Conservation (phyloP, 2,888 invertebrate species). For the Mellilla xanthometata region DNA sequence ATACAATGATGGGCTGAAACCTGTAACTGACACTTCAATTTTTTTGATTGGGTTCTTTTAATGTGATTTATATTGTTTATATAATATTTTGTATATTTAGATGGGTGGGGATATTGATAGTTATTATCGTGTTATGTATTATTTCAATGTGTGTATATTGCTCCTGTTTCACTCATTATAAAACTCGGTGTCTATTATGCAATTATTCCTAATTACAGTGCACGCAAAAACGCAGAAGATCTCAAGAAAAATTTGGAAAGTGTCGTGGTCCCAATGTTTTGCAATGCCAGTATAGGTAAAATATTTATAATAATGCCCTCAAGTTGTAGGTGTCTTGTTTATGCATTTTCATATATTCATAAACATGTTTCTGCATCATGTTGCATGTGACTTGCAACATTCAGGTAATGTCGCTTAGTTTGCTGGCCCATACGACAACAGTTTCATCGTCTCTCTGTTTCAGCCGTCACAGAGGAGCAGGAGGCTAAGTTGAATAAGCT, state of each 20-base stretch:
- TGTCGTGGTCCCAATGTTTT: conserved; percentile 99
- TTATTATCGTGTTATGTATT: neutral
- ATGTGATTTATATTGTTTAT: too few relatives aligned
- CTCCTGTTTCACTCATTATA: conserved; percentile 44
- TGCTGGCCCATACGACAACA: conserved; percentile 59
- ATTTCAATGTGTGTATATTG: conserved; percentile 11
- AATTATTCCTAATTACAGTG: conserved; percentile 88
- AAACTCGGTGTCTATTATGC: conserved; percentile 78
- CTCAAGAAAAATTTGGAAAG: conserved; percentile 96
- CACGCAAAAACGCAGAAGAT: conserved; percentile 96
- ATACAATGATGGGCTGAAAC: too few relatives aligned
- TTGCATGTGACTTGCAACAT: conserved; percentile 69
- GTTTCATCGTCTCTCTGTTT: conserved; percentile 73
- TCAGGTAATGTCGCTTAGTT: conserved; percentile 77
- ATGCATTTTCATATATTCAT: conserved; percentile 70
- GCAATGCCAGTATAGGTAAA: conserved; percentile 92
- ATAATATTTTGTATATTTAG: too few relatives aligned
- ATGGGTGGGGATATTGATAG: neutral
- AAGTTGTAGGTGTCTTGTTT: conserved; percentile 74
- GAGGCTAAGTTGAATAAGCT: conserved; percentile 96
- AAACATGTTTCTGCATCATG: conserved; percentile 67
- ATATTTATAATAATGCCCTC: conserved; percentile 81
- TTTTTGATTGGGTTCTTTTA: too few relatives aligned
- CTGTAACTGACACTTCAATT: too few relatives aligned
- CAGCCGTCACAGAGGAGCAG: conserved; percentile 93